Base-by-base conservation (phyloP, 2,113 vertebrate species). In the Parus major region DNA sequence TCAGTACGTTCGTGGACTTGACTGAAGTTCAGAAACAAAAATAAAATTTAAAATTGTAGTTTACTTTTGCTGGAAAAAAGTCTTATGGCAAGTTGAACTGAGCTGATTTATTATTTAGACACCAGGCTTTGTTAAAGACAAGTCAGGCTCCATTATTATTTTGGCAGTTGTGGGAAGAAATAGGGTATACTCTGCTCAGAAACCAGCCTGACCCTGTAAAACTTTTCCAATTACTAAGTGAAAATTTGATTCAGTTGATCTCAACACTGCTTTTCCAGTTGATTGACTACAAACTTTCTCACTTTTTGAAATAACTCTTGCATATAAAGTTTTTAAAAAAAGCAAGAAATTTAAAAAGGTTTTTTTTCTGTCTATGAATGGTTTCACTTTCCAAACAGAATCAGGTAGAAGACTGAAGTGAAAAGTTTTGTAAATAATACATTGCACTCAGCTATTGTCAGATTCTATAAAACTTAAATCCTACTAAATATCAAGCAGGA, bases 1-100 rank as follows among this genome's bases (percentile, higher is more conserved):
- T 69, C 15, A 18, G 39, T 36, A 7, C 0, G 0, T 88, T 69
- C 2, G 1, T 36, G 39, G 44, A 47, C 12, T 66, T 88, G 8
- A 41, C 12, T 82, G n/a, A 83, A 60, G 44, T 49, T 5, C 36
- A n/a, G 50, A 86, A 72, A 25, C 5, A 65, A 55, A 84, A 77
- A 36, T 18, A 4, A 64, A 60, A 52, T 85, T 57, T 35, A 22
- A 68, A 76, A 29, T 35, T 64, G 27, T 3, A 44, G 49, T 24
- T 71, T 23, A 15, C 5, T 73, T 93, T 83, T 66, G 5, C 46
- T 8, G 20, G 27, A 15, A 39, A n/a, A 77, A 35, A 3, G 7
- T 53, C 42, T 69, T 24, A 5, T 15, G 19, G 16, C 42, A 70
- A 55, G 42, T 39, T 86, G 10, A 83, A 52, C 20, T 59, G 33